Evolutionary conservation across 2,113 vertebrate species (phyloP).

Genomic region (Dromas ardeola): DNA sequence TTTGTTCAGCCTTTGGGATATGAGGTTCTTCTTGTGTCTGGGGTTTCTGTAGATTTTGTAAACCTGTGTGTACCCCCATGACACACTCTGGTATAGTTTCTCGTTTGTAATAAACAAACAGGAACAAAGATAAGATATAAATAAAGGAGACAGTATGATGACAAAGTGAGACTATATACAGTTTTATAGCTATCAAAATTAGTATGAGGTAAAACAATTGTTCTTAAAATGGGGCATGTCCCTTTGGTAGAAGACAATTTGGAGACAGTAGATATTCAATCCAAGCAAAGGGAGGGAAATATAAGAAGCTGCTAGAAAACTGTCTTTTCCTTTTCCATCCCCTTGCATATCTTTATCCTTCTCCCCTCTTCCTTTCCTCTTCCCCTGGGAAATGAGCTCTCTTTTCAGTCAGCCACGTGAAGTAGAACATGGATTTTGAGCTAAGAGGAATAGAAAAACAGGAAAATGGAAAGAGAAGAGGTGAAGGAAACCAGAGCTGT

Average conservation of each 20-base stretch:
- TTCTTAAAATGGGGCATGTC: background rate
- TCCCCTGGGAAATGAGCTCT: background rate
- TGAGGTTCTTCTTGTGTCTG: background rate
- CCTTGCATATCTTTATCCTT: background rate
- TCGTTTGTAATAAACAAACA: background rate
- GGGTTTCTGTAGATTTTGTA: background rate
- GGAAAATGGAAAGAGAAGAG: background rate
- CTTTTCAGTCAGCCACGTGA: background rate
- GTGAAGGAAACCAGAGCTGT: background rate
- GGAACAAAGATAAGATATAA: background rate
- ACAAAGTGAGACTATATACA: background rate
- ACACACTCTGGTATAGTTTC: background rate
- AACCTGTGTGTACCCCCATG: background rate
- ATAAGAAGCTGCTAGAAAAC: background rate
- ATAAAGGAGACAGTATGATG: background rate
- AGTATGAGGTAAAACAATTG: background rate
- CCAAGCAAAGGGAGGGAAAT: background rate
- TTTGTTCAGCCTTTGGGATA: background rate
- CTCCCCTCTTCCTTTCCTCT: accelerated
- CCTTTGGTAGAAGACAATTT: background rate
- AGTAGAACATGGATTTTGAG: background rate
- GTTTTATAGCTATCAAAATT: background rate
- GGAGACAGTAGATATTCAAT: background rate
- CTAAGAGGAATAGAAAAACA: background rate
- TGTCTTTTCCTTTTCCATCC: background rate